Evolutionary conservation across 2,888 invertebrate species (phyloP), one percentile per base, ranked within the genome.

Genomic region (Xiphydria camelus): DNA sequence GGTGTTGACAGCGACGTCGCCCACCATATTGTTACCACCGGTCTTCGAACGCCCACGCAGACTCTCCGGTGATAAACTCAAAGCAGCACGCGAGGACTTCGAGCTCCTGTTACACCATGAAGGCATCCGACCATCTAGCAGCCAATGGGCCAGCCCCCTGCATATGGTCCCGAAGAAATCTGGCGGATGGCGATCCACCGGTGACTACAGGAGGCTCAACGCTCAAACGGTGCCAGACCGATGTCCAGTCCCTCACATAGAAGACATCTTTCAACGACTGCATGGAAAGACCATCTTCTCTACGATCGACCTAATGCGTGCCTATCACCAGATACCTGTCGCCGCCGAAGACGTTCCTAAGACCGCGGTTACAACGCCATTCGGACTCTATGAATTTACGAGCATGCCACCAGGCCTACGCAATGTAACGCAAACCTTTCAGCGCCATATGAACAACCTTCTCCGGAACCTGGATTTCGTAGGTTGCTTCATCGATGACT

Each of bases 51-150:
- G 45, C 1, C 32, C 49, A 7, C 39, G 88, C 43, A 88, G 92
- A 75, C 88, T 94, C 65, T 85, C 83, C 35, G 76, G 81, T 0
- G 89, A 89, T 0, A 94, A 94, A 70, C 78, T 91, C 40, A 80
- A 82, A 49, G 81, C 84, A 21, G 87, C 88, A 0, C 85, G 85
- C 42, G 80, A 32, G 3, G 39, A 38, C 50, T 26, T 51, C 25
- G 20, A 45, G 9, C 2, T 2, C 9, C 10, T 49, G 17, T 31
- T 51, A 9, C 21, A 40, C 6, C 4, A 40, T 6, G 43, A 44
- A 4, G 31, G 46, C 10, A 10, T 34, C 1, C 41, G 42, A 1
- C 46, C 41, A 4, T 47, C 46, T 2, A 41, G 36, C 18, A 46
- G 50, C 18, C 46, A 22, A 7, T 53, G 48, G 50, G 50, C 53